These are phyloP conservation scores for Apocrypta bakeri DNA, from an alignment of 1,140 invertebrate genomes.

Conservation along the genomic window DNA sequence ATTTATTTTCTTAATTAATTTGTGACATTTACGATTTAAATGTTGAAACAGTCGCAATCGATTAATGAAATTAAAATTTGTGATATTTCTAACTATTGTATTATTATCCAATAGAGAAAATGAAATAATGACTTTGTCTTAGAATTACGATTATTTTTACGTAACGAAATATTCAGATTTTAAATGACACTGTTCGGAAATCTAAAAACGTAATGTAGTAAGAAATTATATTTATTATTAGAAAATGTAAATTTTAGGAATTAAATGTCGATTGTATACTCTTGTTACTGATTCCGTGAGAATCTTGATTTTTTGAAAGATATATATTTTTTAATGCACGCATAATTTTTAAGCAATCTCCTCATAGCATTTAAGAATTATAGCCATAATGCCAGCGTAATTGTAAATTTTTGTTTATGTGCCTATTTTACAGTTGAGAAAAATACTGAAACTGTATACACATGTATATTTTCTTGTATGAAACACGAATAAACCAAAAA, in stretches of 20 bases:
- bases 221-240: background rate
- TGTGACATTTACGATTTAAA: background rate
- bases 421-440: background rate
- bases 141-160: background rate
- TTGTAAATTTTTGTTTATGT: background rate
- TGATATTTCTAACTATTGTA: background rate
- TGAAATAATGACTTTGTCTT: background rate
- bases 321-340: background rate
- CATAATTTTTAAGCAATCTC: background rate
- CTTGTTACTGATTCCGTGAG: background rate
- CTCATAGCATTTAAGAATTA: background rate
- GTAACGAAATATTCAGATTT: background rate
- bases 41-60: constrained; percentile 11
- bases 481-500: constrained; percentile 30
- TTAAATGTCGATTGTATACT: background rate
- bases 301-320: background rate
- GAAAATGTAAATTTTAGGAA: background rate
- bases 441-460: background rate
- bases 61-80: constrained; percentile 14
- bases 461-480: background rate
- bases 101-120: background rate
- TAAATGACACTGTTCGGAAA: background rate
- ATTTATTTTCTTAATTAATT: constrained; percentile 8
- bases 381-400: constrained; percentile 7
- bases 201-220: background rate